Conservation (phyloP, 2,888 invertebrate genomes). For the Apotomis betuletana region DNA sequence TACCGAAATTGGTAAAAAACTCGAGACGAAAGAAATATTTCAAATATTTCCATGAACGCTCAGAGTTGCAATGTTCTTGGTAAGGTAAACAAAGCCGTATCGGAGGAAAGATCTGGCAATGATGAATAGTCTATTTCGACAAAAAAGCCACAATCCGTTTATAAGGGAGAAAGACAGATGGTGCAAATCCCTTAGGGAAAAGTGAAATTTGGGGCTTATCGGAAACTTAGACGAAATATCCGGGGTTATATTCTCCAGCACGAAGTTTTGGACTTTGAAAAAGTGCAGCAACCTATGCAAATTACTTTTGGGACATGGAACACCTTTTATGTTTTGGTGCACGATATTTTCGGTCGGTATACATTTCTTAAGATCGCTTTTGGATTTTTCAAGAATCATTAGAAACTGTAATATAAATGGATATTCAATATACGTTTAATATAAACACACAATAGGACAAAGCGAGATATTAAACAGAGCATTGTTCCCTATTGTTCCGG, state of each 20-base stretch:
- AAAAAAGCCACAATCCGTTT: slow-evolving; percentile 37
- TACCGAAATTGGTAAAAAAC: slow-evolving; percentile 16
- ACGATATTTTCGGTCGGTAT: no score
- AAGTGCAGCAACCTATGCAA: slow-evolving; percentile 27
- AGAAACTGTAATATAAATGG: not conserved
- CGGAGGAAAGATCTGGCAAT: slow-evolving; percentile 18
- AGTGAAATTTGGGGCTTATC: slow-evolving; percentile 22
- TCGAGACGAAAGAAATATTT: slow-evolving; percentile 4
- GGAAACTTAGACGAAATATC: slow-evolving; percentile 18
- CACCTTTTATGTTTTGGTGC: not conserved
- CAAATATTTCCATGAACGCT: not conserved
- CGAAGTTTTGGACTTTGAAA: slow-evolving; percentile 8
- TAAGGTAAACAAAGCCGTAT: slow-evolving; percentile 11
- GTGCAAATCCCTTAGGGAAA: slow-evolving; percentile 30
- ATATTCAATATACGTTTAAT: not conserved
- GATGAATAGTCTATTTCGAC: slow-evolving; percentile 30
- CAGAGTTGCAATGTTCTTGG: not conserved
- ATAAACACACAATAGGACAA: slow-evolving; percentile 2
- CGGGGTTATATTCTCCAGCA: slow-evolving; percentile 11
- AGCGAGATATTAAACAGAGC: not conserved
- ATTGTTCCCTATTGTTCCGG: no score
- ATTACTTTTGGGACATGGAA: not conserved
- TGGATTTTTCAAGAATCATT: not conserved
- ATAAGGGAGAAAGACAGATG: slow-evolving; percentile 35
- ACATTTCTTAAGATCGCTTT: not conserved